Conservation (phyloP, 2,888 invertebrate species). For the Dynastes grantii region DNA sequence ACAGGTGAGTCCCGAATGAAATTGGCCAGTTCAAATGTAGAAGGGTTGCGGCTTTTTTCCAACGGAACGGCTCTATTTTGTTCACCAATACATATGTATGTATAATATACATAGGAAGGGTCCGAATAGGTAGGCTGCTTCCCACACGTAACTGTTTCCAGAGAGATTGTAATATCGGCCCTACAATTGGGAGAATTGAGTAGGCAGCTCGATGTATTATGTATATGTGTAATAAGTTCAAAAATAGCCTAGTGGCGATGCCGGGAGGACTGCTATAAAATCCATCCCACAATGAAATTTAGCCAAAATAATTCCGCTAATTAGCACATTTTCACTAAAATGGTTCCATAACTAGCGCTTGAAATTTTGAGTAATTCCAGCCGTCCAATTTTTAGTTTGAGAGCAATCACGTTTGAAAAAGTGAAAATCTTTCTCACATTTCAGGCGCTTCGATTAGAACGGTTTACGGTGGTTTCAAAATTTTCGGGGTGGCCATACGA, state of each 20-base stretch:
- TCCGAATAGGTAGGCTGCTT: background rate
- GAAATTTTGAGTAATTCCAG: too few species aligned
- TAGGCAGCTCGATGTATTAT: background rate
- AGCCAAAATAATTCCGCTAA: too few species aligned
- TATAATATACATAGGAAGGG: background rate
- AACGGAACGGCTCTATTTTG: background rate
- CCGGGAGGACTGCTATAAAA: too few species aligned
- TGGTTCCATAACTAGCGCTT: too few species aligned
- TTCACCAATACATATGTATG: background rate
- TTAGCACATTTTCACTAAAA: too few species aligned
- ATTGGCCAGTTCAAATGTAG: slow-evolving; percentile 24
- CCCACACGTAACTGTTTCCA: background rate
- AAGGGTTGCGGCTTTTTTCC: slow-evolving; percentile 3
- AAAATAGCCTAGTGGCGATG: background rate
- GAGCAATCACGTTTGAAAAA: too few species aligned
- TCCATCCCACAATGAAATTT: too few species aligned
- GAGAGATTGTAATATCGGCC: background rate
- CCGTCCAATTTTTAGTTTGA: too few species aligned
- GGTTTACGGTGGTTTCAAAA: too few species aligned
- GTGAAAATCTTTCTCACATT: too few species aligned
- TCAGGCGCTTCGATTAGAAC: too few species aligned
- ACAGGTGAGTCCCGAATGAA: slow-evolving; percentile 23
- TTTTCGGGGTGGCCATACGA: too few species aligned
- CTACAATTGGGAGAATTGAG: background rate
- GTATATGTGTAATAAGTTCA: background rate